These are phyloP conservation scores for Tiphia femorata DNA, from an alignment of 2,888 invertebrate genomes.

Conservation along the genomic window DNA sequence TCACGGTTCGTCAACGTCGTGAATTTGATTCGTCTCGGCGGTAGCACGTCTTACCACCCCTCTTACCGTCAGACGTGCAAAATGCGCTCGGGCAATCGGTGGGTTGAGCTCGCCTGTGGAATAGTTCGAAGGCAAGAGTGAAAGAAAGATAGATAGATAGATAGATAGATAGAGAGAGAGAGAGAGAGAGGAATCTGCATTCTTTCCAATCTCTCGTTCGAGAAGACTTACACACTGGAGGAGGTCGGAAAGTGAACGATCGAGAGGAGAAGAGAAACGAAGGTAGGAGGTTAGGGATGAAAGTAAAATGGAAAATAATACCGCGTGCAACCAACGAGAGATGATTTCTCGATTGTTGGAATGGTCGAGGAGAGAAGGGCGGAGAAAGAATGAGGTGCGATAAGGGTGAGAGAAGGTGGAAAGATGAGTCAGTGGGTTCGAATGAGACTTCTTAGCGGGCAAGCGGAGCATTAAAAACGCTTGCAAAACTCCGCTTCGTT, in stretches of 20 bases:
- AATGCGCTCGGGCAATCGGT: conserved; percentile 17
- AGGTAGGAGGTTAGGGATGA: conserved; percentile 30
- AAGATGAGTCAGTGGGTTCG: conserved; percentile 57
- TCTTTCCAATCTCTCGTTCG: too few relatives aligned
- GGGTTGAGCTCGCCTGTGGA: conserved; percentile 1
- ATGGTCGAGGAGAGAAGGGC: conserved; percentile 14
- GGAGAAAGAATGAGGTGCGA: conserved; percentile 18
- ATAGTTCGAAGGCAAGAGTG: not conserved
- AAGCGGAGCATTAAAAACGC: conserved; percentile 52
- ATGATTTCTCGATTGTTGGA: not conserved
- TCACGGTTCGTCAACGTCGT: conserved; percentile 25
- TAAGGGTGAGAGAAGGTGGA: conserved; percentile 37
- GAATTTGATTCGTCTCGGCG: conserved; percentile 28
- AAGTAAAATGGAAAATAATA: conserved; percentile 30
- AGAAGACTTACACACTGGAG: too few relatives aligned
- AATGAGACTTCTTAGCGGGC: conserved; percentile 50
- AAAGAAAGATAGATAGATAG: too few relatives aligned
- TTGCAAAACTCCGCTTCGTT: conserved; percentile 57
- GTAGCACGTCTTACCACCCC: conserved; percentile 17
- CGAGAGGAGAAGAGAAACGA: conserved; percentile 13
- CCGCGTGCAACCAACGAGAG: not conserved
- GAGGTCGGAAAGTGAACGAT: too few relatives aligned
- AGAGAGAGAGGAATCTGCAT: too few relatives aligned
- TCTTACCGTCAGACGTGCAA: conserved; percentile 15
- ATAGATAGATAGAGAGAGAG: too few relatives aligned